Base-by-base conservation (phyloP, 2,888 invertebrate species). In the Silvanus unidentatus region DNA sequence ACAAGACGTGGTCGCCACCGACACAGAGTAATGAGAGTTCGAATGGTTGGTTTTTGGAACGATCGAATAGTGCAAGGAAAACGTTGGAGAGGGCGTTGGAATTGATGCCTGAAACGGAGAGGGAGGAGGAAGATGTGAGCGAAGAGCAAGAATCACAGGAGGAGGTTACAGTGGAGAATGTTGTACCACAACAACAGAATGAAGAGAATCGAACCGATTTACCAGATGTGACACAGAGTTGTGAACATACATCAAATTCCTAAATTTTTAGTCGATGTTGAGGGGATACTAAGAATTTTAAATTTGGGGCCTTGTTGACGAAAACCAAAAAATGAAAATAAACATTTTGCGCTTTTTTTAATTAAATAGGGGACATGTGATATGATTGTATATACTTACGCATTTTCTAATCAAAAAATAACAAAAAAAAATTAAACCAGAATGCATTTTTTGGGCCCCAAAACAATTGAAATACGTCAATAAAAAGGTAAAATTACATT, bases 11-110 rank as follows among this genome's bases (percentile, higher is more conserved):
- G 92, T 95, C 95, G 65, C 91, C 92, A 5, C 93, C 94, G 12
- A 88, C 91, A 14, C 91, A 92, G 59, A 94, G 94, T 44, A 96
- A 96, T 72, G 96, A 97, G 68, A 90, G 88, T 13, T 89, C 94
- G 28, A 95, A 91, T 68, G 94, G 95, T 42, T 96, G 90, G 71
- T 94, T 91, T 76, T 73, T 97, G 54, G 96, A 96, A 69, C 79
- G 96, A 53, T 95, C 95, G 53, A 91, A 89, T 67, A 95, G 94
- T 54, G 96, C 96, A 0, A 81, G 90, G 53, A 88, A 90, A 66
- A 94, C 91, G 0, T 77, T 96, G 47, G 83, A 86, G 54, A 78
- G 84, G 66, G 90, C 90, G 4, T 77, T 80, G 53, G 88, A 88
- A 63, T 72, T 90, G 29, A 82, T 84, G 62, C 84, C 86, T 1